Base-by-base conservation (phyloP, 1,140 invertebrate species). In the Drosophila equinoxialis region DNA sequence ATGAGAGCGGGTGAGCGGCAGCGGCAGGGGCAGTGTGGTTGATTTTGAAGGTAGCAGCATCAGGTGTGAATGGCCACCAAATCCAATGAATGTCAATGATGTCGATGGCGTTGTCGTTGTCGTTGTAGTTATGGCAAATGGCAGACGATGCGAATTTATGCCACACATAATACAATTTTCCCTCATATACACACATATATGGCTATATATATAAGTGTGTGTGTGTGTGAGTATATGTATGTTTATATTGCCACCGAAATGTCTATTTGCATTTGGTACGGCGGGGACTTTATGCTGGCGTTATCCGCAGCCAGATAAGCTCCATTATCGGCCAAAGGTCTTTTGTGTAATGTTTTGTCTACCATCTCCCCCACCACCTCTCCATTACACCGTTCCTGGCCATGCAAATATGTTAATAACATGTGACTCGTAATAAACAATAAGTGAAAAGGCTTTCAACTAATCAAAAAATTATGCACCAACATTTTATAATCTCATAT, bases 61-160 rank as follows among this genome's bases (percentile, higher is more conserved):
- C 81, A 84, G 81, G 81, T 84, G 81, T 77, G 82, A 84, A 85
- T 77, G 77, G 77, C 70, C 81, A 76, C 73, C 77, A 84, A 84
- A 85, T 84, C 77, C 81, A 85, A 84, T 84, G 81, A 84, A 84
- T 84, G 81, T 77, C 77, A 84, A 84, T 85, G 81, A 84, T 81
- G 74, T 77, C 77, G 69, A 55, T 66, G 76, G 64, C 80, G 68
- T 67, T 85, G 77, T 76, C 79, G 68, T 59, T 51, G 45, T 51
- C 45, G 45, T 51, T 85, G 77, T 79, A 79, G 68, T 64, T 62
- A 58, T 63, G 39, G 65, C 74, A 73, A 81, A 73, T 77, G 73
- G 68, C 72, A 77, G 74, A 73, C 78, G 79, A 78, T 67, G 66
- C 74, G 66, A 81, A 83, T 83, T 84, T 83, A 83, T 79, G 79